Percentiles rank a stretch among this genome's conserved stretches.
Evolutionary conservation across 2,888 invertebrate species (phyloP).

Genomic region (Hofmannophila pseudospretella): DNA sequence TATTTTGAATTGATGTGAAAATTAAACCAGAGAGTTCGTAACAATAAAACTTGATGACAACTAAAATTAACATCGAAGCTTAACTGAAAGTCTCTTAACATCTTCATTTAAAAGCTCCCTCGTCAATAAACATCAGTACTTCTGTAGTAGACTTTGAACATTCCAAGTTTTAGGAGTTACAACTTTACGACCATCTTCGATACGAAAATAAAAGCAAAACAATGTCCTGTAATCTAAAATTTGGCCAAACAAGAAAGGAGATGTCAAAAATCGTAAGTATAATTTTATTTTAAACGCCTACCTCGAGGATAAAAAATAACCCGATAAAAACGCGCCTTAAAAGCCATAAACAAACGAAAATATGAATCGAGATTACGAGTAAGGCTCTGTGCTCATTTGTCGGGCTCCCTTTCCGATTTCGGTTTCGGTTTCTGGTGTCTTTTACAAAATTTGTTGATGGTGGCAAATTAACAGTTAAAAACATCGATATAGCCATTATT

Average conservation of each 20-base stretch:
- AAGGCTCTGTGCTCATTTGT: constrained; percentile 3
- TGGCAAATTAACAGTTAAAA: no score
- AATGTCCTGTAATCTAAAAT: constrained; percentile 23
- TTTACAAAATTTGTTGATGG: no score
- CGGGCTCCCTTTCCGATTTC: no score
- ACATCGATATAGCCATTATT: no score
- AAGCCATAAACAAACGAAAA: constrained; percentile 58
- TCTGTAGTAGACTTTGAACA: constrained; percentile 9
- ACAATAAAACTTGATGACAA: no score
- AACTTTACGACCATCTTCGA: constrained; percentile 4
- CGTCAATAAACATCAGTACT: constrained; percentile 18
- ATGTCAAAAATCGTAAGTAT: constrained; percentile 18
- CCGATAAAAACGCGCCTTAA: constrained; percentile 42
- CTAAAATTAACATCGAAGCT: neutral
- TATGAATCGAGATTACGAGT: constrained; percentile 59
- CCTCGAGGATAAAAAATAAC: constrained; percentile 36
- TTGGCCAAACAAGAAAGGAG: constrained; percentile 20
- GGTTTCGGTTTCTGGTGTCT: no score
- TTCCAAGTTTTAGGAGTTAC: constrained; percentile 3
- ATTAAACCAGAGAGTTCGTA: no score
- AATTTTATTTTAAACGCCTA: constrained; percentile 34
- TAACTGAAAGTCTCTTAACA: constrained; percentile 7
- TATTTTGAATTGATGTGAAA: no score
- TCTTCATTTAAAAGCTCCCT: constrained; percentile 16
- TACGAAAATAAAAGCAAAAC: constrained; percentile 19